Evolutionary conservation across 2,797 vertebrate genomes (phyloP), one percentile per base, ranked within the genome.

Genomic region (Morelia viridis): DNA sequence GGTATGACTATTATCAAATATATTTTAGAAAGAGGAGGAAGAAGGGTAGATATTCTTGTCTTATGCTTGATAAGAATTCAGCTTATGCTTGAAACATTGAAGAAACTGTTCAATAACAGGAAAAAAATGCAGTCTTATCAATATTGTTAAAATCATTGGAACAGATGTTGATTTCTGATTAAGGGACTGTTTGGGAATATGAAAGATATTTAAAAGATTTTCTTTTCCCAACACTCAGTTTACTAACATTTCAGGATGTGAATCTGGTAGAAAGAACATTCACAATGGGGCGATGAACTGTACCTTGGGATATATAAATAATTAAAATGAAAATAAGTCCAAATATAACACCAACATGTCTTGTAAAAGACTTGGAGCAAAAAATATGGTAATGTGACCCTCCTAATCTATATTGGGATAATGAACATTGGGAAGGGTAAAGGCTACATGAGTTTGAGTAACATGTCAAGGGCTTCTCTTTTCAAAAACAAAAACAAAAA

Each of bases 61-160:
- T 94, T 97, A 96, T 88, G 94, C 83, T 88, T 94, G 95, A 97
- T 97, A 96, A 96, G 94, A 95, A 95, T 96, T 91, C 95, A 95
- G 80, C 94, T 96, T 96, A 95, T 96, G 93, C 92, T 95, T 96
- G 93, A 96, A 61, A 97, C 96, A 97, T 95, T 97, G 91, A 15
- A 83, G 68, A 88, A 62, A 88, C 62, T 61, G n/a, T 85, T 86
- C 12, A 56, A 64, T 83, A 91, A 90, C 92, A 96, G 95, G 93
- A 95, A 95, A 93, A 97, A 97, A 97, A 97, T 97, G 96, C 96
- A 96, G 96, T 96, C 96, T 92, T 96, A 90, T 92, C 91, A 95
- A 96, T 97, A 95, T 96, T 94, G 89, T 95, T 94, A 95, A 95
- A 94, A 96, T 96, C 96, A 95, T 94, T 96, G 95, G 95, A 97